Evolutionary conservation across 2,797 vertebrate species (phyloP).

Genomic region (Lemur catta): DNA sequence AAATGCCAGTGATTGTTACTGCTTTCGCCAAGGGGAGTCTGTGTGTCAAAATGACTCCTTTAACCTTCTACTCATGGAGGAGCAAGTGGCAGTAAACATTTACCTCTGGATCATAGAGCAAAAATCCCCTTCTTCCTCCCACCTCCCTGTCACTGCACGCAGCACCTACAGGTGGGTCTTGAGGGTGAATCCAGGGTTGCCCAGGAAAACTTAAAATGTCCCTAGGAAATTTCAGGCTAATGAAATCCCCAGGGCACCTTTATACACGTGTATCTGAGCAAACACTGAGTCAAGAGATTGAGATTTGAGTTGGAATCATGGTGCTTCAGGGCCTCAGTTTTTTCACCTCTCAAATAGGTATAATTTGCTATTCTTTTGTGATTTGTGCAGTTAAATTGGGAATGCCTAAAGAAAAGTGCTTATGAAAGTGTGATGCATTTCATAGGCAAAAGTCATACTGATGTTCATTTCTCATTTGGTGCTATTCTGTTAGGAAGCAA

Average conservation of each 20-base stretch:
- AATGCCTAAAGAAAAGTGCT: not conserved
- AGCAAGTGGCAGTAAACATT: not conserved
- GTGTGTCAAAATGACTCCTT: not conserved
- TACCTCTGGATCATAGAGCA: not conserved
- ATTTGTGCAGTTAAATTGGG: not conserved
- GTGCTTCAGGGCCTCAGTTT: not conserved
- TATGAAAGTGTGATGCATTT: not conserved
- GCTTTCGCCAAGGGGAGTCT: not conserved
- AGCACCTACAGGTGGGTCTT: not conserved
- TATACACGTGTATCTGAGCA: not conserved
- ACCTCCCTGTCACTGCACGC: accelerated
- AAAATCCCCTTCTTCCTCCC: not conserved
- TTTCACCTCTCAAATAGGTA: not conserved
- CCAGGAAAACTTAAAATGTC: not conserved
- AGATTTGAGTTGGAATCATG: not conserved
- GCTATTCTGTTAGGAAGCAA: not conserved
- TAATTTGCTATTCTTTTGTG: not conserved
- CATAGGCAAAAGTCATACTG: not conserved
- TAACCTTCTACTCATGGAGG: not conserved
- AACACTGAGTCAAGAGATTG: not conserved
- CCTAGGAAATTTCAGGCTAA: not conserved
- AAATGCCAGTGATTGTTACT: not conserved
- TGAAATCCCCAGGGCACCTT: not conserved
- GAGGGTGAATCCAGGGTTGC: not conserved
- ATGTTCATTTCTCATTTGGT: not conserved